These are phyloP conservation scores for Bicyclus anynana DNA, from an alignment of 1,140 invertebrate species.

Conservation along the genomic window DNA sequence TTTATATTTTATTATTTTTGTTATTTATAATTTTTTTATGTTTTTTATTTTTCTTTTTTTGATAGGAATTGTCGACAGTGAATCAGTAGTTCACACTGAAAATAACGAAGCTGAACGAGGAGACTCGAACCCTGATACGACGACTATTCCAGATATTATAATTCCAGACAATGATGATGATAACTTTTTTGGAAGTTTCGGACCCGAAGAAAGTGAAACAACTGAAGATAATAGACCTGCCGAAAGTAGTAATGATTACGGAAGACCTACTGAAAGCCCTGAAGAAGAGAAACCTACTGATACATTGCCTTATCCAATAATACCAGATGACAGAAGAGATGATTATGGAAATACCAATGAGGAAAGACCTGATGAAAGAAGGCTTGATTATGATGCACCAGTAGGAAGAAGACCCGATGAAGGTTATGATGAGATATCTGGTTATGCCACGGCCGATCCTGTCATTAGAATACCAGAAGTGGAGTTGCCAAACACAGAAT, in stretches of 20 bases:
- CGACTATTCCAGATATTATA: neutral
- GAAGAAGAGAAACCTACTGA: neutral
- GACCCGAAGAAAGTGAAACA: neutral
- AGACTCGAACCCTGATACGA: neutral
- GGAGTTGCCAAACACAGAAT: too few species aligned
- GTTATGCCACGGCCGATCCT: too few species aligned
- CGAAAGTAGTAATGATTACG: neutral
- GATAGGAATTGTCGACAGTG: neutral
- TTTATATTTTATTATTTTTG: constrained; percentile 8
- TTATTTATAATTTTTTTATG: neutral
- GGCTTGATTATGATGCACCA: neutral
- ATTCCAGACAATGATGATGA: neutral
- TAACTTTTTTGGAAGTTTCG: neutral
- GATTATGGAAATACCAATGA: neutral
- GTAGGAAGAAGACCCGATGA: neutral
- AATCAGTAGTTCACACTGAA: neutral
- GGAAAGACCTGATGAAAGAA: neutral
- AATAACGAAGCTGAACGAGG: neutral
- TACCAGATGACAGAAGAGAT: neutral
- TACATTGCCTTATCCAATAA: too few species aligned
- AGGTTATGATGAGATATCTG: too few species aligned
- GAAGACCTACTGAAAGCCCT: neutral
- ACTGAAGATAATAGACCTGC: neutral
- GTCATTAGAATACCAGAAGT: too few species aligned
- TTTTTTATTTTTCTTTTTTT: neutral